Percentiles rank a stretch among this genome's conserved stretches.
Conservation (phyloP, 2,888 invertebrate species). For the Carpatolechia fugitivella region DNA sequence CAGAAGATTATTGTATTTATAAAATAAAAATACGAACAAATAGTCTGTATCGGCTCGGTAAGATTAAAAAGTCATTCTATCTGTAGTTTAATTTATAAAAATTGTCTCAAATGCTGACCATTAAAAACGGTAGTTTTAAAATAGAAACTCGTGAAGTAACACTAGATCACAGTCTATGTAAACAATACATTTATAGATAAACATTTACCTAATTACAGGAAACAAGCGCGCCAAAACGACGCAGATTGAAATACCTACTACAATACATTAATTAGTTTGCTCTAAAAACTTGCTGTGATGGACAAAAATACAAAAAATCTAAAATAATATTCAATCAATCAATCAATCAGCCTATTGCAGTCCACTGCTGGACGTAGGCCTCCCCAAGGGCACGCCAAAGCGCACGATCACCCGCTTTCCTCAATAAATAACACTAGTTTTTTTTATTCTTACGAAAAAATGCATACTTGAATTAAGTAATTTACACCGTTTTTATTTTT, state of each 20-base stretch:
- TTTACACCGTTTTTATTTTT: too few relatives aligned
- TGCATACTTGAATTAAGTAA: too few relatives aligned
- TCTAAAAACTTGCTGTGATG: slow-evolving; percentile 28
- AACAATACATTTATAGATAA: slow-evolving; percentile 65
- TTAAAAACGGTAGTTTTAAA: slow-evolving; percentile 47
- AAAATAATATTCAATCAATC: background rate
- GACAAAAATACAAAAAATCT: slow-evolving; percentile 26
- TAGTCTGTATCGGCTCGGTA: too few relatives aligned
- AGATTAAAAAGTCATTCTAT: too few relatives aligned
- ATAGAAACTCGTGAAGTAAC: slow-evolving; percentile 74
- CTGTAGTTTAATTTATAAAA: background rate
- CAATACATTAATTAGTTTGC: slow-evolving; percentile 30
- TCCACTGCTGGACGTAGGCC: too few relatives aligned
- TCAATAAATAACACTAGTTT: too few relatives aligned
- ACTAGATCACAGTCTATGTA: slow-evolving; percentile 78
- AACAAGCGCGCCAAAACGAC: slow-evolving; percentile 58
- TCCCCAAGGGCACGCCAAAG: too few relatives aligned
- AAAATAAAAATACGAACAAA: too few relatives aligned
- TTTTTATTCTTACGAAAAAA: too few relatives aligned
- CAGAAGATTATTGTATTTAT: too few relatives aligned
- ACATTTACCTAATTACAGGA: slow-evolving; percentile 64
- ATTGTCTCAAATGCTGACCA: background rate
- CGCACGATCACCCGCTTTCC: too few relatives aligned
- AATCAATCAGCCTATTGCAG: too few relatives aligned
- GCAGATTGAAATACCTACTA: slow-evolving; percentile 47